Evolutionary conservation across 2,113 vertebrate genomes (phyloP), one percentile per base, ranked within the genome.

Genomic region (Ptilonorhynchus violaceus): DNA sequence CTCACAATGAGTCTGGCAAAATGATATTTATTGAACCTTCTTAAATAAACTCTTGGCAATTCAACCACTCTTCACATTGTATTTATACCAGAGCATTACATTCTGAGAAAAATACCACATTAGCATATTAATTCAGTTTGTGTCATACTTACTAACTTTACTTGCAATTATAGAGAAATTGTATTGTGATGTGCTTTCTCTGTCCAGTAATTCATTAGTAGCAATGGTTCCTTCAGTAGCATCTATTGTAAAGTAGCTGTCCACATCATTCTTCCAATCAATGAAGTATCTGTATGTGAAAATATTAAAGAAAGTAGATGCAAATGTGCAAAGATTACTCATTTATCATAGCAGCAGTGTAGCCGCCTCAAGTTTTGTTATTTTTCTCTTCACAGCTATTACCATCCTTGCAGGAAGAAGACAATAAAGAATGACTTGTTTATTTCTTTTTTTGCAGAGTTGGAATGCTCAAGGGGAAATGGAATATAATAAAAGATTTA

Each of bases 81-180:
- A 85, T 81, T 96, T 94, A 8, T 85, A 87, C 37, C 56, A 69
- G 37, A 91, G 35, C 33, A 76, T 79, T 94, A 52, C 66, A 89
- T 93, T 91, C 59, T 82, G 60, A 74, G 84, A 95, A 89, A 94
- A 86, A 30, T 4, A n/a, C 20, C 75, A 46, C 30, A 60, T 91
- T 88, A 73, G 25, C 56, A 92, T 95, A 86, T 88, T 79, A 89
- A 91, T 96, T 96, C 35, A 6, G 11, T 75, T 82, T 73, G 46
- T 90, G 93, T 92, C 96, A 98, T 99, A 99, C 99, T 99, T 98
- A 99, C 99, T 99, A 97, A 99, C 98, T 99, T 99, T 99, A 98
- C 99, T 99, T 60, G 99, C 99, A 97, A 99, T 98, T 91, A 99
- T 97, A 92, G 99, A 99, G 98, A 99, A 99, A 96, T 99, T 99